phyloP scores from a whole-genome alignment of 2,888 invertebrate species.

The Lasioglossum morio region DNA sequence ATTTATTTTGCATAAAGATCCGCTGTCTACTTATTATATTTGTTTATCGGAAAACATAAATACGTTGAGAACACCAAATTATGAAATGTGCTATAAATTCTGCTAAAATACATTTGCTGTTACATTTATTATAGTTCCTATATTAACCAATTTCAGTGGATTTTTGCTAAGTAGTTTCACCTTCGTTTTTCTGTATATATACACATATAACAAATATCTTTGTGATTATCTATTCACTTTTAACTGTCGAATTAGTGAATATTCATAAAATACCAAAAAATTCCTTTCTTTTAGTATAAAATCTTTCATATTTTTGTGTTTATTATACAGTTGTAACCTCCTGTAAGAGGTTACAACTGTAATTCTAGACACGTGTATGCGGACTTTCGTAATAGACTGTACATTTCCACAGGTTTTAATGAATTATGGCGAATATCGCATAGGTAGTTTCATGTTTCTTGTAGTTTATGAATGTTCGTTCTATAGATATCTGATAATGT shows the following conservation, averaged over 20 bases:
- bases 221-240: too few relatives aligned
- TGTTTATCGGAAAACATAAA: not conserved
- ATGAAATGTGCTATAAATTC: not conserved
- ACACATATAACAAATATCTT: too few relatives aligned
- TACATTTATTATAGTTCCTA: too few relatives aligned
- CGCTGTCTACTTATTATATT: not conserved
- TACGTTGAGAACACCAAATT: not conserved
- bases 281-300: too few relatives aligned
- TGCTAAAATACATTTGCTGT: not conserved
- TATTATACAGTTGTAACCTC: too few relatives aligned
- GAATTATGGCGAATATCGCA: not conserved
- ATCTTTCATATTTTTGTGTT: not conserved
- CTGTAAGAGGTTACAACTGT: too few relatives aligned
- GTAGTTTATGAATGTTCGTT: not conserved
- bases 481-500: not conserved
- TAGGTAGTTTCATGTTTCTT: not conserved
- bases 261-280: too few relatives aligned
- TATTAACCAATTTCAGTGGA: too few relatives aligned
- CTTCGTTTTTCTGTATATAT: too few relatives aligned
- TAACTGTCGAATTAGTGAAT: too few relatives aligned
- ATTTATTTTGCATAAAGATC: too few relatives aligned
- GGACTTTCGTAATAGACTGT: not conserved
- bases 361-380: not conserved
- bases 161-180: too few relatives aligned
- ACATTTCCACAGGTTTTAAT: not conserved